These are phyloP conservation scores for Dinoponera quadriceps DNA, from an alignment of 1,140 invertebrate species.

Conservation along the genomic window DNA sequence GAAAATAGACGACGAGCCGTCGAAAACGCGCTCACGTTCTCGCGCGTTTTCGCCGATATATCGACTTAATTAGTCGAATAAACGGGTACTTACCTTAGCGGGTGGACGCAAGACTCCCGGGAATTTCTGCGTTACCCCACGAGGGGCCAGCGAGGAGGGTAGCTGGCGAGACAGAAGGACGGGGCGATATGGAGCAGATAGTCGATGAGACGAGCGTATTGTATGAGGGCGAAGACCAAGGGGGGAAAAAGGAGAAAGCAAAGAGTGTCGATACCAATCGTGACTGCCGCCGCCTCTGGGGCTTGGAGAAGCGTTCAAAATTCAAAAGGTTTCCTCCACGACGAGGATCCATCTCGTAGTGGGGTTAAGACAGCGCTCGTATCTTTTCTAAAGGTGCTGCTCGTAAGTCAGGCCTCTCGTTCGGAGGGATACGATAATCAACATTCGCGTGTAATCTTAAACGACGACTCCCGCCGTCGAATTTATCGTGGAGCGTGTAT, in stretches of 20 bases:
- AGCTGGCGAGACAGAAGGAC: neutral
- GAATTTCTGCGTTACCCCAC: conserved; percentile 67
- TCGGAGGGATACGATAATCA: neutral
- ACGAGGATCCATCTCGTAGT: conserved; percentile 19
- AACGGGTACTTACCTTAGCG: conserved; percentile 72
- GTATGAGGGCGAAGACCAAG: conserved; percentile 41
- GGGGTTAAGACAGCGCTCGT: conserved; percentile 15
- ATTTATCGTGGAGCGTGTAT: neutral
- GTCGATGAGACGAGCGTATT: conserved; percentile 61
- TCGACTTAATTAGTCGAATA: conserved; percentile 76
- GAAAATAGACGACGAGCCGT: conserved; percentile 26
- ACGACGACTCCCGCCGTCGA: neutral
- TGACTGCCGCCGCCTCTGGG: conserved; percentile 42
- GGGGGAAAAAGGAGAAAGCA: conserved; percentile 38
- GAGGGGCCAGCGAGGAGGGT: conserved; percentile 4
- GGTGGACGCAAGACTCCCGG: conserved; percentile 58
- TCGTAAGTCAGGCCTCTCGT: conserved; percentile 16
- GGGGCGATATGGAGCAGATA: conserved; percentile 45
- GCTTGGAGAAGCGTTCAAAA: conserved; percentile 58
- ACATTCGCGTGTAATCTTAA: neutral
- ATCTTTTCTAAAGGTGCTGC: conserved; percentile 17
- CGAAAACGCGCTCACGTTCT: conserved; percentile 31
- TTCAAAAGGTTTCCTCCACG: conserved; percentile 52
- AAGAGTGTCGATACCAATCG: conserved; percentile 66
- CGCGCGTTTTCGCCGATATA: conserved; percentile 36